Conservation (phyloP, 1,140 invertebrate genomes). For the Trichonephila inaurata region DNA sequence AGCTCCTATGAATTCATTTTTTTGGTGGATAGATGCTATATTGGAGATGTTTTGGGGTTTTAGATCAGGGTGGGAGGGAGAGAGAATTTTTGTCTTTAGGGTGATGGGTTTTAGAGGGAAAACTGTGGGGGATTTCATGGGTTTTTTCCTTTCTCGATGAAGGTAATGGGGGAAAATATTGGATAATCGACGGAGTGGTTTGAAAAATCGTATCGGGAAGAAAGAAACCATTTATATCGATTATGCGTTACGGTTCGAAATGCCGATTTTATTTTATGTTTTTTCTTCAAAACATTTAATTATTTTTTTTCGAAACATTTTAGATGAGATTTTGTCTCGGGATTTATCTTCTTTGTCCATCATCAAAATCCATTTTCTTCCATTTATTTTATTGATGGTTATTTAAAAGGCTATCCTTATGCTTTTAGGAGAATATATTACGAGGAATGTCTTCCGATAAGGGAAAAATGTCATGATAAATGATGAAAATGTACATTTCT, state of each 20-base stretch:
- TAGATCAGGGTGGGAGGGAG: background rate
- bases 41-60: background rate
- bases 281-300: background rate
- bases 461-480: background rate
- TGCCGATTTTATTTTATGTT: background rate
- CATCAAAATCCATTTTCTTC: background rate
- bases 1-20: constrained; percentile 35
- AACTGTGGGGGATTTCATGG: background rate
- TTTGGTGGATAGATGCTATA: background rate
- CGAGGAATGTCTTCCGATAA: background rate
- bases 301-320: background rate
- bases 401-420: background rate
- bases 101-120: background rate
- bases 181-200: constrained; percentile 26
- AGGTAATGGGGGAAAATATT: constrained; percentile 1
- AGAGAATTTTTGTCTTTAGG: background rate
- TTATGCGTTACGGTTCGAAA: background rate
- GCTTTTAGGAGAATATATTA: background rate
- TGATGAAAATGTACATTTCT: background rate
- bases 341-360: background rate
- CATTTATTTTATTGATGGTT: background rate
- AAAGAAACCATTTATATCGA: constrained; percentile 16
- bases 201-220: background rate
- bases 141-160: background rate
- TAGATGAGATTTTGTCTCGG: background rate